Percentiles rank a stretch among this genome's conserved stretches.
phyloP scores from a whole-genome alignment of 2,888 invertebrate genomes.

The Diabrotica balteata region DNA sequence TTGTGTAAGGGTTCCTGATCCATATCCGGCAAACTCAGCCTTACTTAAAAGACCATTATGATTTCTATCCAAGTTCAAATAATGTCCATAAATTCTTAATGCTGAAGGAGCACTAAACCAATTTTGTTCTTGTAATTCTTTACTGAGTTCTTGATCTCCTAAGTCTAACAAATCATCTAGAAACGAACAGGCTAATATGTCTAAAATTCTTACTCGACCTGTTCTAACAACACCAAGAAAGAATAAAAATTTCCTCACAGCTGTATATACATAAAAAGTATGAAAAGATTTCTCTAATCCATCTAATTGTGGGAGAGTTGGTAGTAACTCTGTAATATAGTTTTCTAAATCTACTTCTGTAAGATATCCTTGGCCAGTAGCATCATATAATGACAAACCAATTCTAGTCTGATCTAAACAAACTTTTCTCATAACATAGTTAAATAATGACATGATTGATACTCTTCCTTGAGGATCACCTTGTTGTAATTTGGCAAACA shows the following conservation, averaged over 20 bases:
- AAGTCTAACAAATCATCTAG: conserved; percentile 87
- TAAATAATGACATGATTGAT: conserved; percentile 88
- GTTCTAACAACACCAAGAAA: conserved; percentile 90
- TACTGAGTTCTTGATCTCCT: conserved; percentile 64
- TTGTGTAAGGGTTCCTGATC: conserved; percentile 88
- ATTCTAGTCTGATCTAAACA: conserved; percentile 96
- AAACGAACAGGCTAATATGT: conserved; percentile 90
- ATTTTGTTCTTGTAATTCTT: conserved; percentile 87
- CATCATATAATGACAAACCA: conserved; percentile 91
- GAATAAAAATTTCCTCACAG: conserved; percentile 94
- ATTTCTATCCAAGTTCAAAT: conserved; percentile 90
- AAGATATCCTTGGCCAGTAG: conserved; percentile 76
- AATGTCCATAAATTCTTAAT: conserved; percentile 90
- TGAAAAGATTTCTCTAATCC: conserved; percentile 93
- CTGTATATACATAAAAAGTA: conserved; percentile 95
- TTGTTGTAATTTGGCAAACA: conserved; percentile 88
- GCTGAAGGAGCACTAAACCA: conserved; percentile 93
- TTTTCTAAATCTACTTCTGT: conserved; percentile 85
- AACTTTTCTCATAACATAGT: conserved; percentile 93
- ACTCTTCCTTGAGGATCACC: conserved; percentile 87
- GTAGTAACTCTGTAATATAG: conserved; percentile 92
- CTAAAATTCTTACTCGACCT: conserved; percentile 86
- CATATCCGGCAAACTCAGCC: conserved; percentile 86
- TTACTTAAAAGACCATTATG: conserved; percentile 96
- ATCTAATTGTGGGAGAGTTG: conserved; percentile 88